Percentiles rank a stretch among this genome's conserved stretches.
Evolutionary conservation across 2,797 vertebrate genomes (phyloP).

Genomic region (Urophycis tenuis): DNA sequence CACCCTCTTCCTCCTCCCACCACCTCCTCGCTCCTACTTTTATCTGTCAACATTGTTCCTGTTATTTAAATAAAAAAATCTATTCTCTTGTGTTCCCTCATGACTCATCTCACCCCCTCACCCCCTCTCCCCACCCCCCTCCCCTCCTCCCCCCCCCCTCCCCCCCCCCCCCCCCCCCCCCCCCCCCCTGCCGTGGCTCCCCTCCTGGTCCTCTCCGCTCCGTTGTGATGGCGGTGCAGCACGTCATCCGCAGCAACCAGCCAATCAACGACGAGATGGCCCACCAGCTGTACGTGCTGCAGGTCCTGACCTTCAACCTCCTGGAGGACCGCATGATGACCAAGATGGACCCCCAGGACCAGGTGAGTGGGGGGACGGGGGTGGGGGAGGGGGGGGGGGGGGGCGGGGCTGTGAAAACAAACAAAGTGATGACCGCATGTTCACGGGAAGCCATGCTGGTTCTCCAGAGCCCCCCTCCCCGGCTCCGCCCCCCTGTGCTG

Average conservation of each 20-base stretch:
- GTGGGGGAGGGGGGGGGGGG: not conserved
- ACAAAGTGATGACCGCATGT: too few relatives aligned
- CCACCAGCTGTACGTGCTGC: conserved; percentile 95
- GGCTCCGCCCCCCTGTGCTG: too few relatives aligned
- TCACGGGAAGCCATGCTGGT: too few relatives aligned
- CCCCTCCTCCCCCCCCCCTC: not conserved
- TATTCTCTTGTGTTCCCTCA: not conserved
- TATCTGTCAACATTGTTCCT: not conserved
- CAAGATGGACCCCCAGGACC: conserved; percentile 99
- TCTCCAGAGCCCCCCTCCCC: too few relatives aligned
- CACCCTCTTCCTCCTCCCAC: not conserved
- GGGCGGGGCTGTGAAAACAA: not conserved
- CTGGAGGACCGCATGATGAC: conserved; percentile 99
- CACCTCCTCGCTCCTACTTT: conserved; percentile 11
- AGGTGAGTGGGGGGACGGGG: conserved; percentile 69
- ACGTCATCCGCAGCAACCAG: conserved; percentile 78
- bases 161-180: not conserved
- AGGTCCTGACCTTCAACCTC: conserved; percentile 94
- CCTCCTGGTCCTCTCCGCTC: not conserved
- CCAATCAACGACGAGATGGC: conserved; percentile 97
- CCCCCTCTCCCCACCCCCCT: not conserved
- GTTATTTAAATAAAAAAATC: not conserved
- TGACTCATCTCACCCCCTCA: not conserved
- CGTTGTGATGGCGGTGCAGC: conserved; percentile 34
- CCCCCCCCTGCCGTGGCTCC: not conserved